A percentile compares a stretch with the other conserved stretches of the same genome.
Conservation (phyloP, 1,140 invertebrate species). For the Drosophila tsacasi region DNA sequence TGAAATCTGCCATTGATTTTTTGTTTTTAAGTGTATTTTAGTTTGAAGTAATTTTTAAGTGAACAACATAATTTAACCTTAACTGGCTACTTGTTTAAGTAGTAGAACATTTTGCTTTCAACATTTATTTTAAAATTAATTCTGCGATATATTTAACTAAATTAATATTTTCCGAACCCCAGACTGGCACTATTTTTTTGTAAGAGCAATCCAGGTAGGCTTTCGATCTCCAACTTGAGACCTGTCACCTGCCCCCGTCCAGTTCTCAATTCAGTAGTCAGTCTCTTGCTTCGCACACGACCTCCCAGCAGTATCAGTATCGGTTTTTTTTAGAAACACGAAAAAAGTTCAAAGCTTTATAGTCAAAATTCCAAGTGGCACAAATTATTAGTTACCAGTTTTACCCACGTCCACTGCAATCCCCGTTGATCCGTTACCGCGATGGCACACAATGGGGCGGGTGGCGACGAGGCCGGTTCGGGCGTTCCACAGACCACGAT, state of each 20-base stretch:
- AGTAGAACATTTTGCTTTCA: too few relatives aligned
- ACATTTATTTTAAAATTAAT: too few relatives aligned
- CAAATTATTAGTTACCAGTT: conserved; percentile 40
- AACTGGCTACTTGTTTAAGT: too few relatives aligned
- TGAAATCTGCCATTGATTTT: not conserved
- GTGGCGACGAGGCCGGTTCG: not conserved
- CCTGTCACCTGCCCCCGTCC: conserved; percentile 1
- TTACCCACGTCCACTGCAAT: not conserved
- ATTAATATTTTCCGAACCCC: too few relatives aligned
- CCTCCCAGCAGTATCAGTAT: not conserved
- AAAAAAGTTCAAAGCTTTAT: not conserved
- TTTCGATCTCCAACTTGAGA: too few relatives aligned
- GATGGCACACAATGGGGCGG: conserved; percentile 25
- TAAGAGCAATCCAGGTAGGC: conserved; percentile 13
- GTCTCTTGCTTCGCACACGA: not conserved
- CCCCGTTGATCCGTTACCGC: not conserved
- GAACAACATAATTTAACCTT: too few relatives aligned
- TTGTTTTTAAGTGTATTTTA: not conserved
- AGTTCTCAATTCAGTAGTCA: not conserved
- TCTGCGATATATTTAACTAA: not conserved
- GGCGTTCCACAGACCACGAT: conserved; percentile 83
- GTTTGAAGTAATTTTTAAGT: too few relatives aligned
- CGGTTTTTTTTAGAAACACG: not conserved
- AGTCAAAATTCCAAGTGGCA: conserved; percentile 50
- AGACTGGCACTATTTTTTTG: not conserved